phyloP scores from a whole-genome alignment of 2,888 invertebrate species.

The Napeogenes inachia region DNA sequence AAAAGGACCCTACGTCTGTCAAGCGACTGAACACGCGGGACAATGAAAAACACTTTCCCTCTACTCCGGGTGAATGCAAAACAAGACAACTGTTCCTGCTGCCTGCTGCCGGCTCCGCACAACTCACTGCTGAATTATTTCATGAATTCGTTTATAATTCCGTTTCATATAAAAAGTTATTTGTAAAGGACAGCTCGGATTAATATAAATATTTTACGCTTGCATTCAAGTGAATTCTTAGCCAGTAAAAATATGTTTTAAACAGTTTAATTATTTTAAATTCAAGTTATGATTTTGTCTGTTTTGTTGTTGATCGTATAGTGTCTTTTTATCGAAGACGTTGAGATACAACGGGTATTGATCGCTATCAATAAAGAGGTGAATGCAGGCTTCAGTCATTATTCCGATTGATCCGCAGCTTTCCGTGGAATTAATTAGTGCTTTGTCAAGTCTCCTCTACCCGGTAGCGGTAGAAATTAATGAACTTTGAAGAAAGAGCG shows the following conservation, averaged over 20 bases:
- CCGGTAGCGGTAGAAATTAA: constrained; percentile 46
- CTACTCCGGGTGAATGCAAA: constrained; percentile 61
- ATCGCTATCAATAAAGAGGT: constrained; percentile 31
- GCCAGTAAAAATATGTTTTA: background rate
- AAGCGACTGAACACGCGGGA: constrained; percentile 47
- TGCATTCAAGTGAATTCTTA: too few relatives aligned
- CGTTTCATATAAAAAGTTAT: too few relatives aligned
- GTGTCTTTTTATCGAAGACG: background rate
- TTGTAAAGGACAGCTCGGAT: too few relatives aligned
- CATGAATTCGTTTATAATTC: background rate
- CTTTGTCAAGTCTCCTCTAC: constrained; percentile 45
- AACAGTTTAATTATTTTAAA: too few relatives aligned
- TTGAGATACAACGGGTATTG: constrained; percentile 13
- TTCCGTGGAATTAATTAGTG: constrained; percentile 66
- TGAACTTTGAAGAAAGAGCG: constrained; percentile 40
- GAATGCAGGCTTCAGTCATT: constrained; percentile 55
- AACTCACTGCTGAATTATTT: constrained; percentile 14
- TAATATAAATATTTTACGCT: too few relatives aligned
- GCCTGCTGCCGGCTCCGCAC: constrained; percentile 28
- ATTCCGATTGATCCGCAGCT: constrained; percentile 60
- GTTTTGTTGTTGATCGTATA: too few relatives aligned
- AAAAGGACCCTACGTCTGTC: constrained; percentile 52
- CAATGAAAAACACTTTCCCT: constrained; percentile 70
- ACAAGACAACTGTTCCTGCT: constrained; percentile 42
- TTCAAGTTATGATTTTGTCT: too few relatives aligned